Evolutionary conservation across 2,888 invertebrate species (phyloP), one percentile per base, ranked within the genome.

Genomic region (Ormyrus rosae): DNA sequence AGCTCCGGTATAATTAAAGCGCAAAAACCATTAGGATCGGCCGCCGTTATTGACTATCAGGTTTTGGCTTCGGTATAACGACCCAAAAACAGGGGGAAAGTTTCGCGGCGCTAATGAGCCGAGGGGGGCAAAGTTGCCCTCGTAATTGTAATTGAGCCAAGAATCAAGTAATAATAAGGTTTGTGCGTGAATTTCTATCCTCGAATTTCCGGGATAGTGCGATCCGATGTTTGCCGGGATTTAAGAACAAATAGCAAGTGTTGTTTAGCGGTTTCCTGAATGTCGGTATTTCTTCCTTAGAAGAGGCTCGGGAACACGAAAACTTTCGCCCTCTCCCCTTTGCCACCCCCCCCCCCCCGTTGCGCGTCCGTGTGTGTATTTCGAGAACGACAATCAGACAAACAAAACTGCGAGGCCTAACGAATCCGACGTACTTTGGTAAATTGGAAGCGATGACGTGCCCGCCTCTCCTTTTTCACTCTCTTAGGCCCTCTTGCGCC

Each of bases 241-340:
- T 34, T 34, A 34, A 13, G 45, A 68, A 56, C 76, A 70, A 70
- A 77, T 69, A 77, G 56, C n/a, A 68, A 55, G 70, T 70, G 76
- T 77, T 69, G 56, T 63, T 56, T 64, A 34, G 51, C 13, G 19
- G 69, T 63, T n/a, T 48, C 65, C 67, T 34, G 46, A 78, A 78
- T 68, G 61, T 68, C 63, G n/a, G 2, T 34, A 34, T 10, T 50
- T 67, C 34, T 9, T 55, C 11, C 53, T 11, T 13, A 63, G 72
- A 50, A 53, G 34, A 34, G 13, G 45, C 8, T 51, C 34, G 53
- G 11, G 13, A 10, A 46, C 19, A 10, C 19, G 34, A 45, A 76
- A 69, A 76, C 76, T 76, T 76, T 76, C 46, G 7, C 46, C 19
- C 19, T 19, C 2, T 19, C 19, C 19, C 19, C 19, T 19, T 19